Evolutionary conservation across 2,797 vertebrate species (phyloP).

Genomic region (Gallinago stenura): DNA sequence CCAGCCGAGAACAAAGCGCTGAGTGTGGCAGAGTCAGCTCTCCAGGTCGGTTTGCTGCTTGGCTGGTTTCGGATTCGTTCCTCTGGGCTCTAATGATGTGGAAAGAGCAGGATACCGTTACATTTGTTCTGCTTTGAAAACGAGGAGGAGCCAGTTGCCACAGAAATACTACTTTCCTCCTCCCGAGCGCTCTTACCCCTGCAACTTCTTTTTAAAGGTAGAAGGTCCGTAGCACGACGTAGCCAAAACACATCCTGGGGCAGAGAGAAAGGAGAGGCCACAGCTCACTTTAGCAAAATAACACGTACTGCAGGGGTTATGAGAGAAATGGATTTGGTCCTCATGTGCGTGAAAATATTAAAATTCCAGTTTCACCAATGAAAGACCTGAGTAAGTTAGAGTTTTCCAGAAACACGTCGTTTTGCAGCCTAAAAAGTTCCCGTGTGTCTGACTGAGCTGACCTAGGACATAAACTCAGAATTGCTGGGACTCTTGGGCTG

Average conservation of each 20-base stretch:
- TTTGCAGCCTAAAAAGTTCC: not conserved
- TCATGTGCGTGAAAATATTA: not conserved
- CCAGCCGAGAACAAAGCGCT: not conserved
- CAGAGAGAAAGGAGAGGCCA: not conserved
- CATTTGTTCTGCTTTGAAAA: not conserved
- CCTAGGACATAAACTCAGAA: not conserved
- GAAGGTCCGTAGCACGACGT: fast-evolving
- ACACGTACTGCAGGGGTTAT: not conserved
- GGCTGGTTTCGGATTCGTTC: constrained; percentile 2
- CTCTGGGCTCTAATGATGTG: constrained; percentile 3
- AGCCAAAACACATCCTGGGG: not conserved
- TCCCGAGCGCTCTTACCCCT: fast-evolving
- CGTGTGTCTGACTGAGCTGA: not conserved
- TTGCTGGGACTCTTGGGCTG: not conserved
- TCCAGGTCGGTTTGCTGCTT: constrained; percentile 37
- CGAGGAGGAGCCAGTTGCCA: not conserved
- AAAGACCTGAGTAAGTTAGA: not conserved
- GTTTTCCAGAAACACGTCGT: not conserved
- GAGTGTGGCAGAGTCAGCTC: not conserved
- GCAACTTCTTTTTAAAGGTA: not conserved
- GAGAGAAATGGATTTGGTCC: not conserved
- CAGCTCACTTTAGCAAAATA: not conserved
- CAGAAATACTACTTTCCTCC: not conserved
- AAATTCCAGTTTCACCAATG: not conserved
- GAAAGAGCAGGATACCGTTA: not conserved